Conservation (phyloP, 37 sponge, comb jelly and placozoan genomes). For the Tethya wilhelma region DNA sequence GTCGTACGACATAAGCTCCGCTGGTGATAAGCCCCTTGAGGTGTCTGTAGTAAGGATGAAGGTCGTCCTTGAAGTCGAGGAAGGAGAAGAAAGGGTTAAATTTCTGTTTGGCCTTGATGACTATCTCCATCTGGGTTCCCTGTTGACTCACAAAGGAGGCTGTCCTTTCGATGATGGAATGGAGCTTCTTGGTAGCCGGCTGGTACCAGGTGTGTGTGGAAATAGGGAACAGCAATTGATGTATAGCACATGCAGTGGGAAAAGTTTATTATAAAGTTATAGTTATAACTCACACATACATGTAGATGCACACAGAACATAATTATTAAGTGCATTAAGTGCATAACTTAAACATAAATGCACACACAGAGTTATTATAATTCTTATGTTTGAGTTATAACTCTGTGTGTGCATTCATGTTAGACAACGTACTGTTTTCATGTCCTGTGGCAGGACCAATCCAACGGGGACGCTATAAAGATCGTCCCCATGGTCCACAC, state of each 20-base stretch:
- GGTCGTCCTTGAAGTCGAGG: slow-evolving; percentile 68
- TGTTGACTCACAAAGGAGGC: slow-evolving; percentile 77
- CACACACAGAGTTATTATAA: background rate
- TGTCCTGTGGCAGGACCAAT: slow-evolving; percentile 39
- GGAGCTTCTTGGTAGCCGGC: slow-evolving; percentile 87
- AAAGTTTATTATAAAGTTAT: too few relatives aligned
- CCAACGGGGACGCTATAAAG: slow-evolving; percentile 32
- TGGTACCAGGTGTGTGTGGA: slow-evolving; percentile 14
- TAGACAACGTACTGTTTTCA: slow-evolving; percentile 35
- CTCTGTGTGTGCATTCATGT: background rate
- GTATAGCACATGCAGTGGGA: too few relatives aligned
- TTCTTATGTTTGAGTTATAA: background rate
- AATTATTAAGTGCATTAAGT: background rate
- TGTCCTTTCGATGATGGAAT: slow-evolving; percentile 90
- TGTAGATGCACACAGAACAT: slow-evolving; percentile 1
- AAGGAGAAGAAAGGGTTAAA: slow-evolving; percentile 93
- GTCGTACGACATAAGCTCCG: slow-evolving; percentile 47
- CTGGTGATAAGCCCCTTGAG: slow-evolving; percentile 43
- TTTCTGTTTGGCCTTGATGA: slow-evolving; percentile 91
- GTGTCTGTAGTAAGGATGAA: slow-evolving; percentile 90
- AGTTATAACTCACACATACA: slow-evolving; percentile 11
- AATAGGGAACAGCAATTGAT: too few relatives aligned
- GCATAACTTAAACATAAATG: background rate
- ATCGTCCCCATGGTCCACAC: slow-evolving; percentile 50
- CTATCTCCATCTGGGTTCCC: slow-evolving; percentile 95